Evolutionary conservation across 1,140 invertebrate species (phyloP).

Genomic region (Akabosia matsudoensis): DNA sequence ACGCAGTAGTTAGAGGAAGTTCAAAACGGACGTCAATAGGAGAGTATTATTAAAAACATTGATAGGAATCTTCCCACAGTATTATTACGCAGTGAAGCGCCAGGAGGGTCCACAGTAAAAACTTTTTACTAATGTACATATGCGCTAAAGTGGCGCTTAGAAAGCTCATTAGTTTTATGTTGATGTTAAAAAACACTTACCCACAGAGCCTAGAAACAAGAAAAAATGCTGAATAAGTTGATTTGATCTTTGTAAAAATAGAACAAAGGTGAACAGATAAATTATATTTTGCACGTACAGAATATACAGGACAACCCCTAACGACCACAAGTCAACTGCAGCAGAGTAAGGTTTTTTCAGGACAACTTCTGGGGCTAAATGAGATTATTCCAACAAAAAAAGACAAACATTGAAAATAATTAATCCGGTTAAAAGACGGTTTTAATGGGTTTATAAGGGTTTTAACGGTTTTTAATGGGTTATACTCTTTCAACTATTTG

Average conservation of each 20-base stretch:
- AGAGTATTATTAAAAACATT: too few relatives aligned
- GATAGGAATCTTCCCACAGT: too few relatives aligned
- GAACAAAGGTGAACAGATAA: constrained; percentile 16
- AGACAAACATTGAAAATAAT: neutral
- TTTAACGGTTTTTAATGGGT: too few relatives aligned
- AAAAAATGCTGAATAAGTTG: constrained; percentile 22
- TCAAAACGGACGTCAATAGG: too few relatives aligned
- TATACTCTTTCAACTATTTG: too few relatives aligned
- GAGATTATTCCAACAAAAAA: too few relatives aligned
- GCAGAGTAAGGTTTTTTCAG: constrained; percentile 52
- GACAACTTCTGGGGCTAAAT: constrained; percentile 58
- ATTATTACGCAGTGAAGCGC: too few relatives aligned
- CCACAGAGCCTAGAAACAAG: constrained; percentile 53
- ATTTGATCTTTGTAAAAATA: neutral
- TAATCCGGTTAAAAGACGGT: neutral
- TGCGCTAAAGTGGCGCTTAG: neutral
- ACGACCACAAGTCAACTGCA: constrained; percentile 58
- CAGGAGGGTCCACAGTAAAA: too few relatives aligned
- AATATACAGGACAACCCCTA: constrained; percentile 57
- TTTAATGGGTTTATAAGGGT: neutral
- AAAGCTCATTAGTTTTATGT: too few relatives aligned
- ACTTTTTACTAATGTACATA: neutral
- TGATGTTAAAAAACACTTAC: constrained; percentile 44
- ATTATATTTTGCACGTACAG: constrained; percentile 51
- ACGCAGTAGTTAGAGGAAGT: too few relatives aligned